Evolutionary conservation across 2,797 vertebrate species (phyloP), one percentile per base, ranked within the genome.

Genomic region (Tangara arthus): DNA sequence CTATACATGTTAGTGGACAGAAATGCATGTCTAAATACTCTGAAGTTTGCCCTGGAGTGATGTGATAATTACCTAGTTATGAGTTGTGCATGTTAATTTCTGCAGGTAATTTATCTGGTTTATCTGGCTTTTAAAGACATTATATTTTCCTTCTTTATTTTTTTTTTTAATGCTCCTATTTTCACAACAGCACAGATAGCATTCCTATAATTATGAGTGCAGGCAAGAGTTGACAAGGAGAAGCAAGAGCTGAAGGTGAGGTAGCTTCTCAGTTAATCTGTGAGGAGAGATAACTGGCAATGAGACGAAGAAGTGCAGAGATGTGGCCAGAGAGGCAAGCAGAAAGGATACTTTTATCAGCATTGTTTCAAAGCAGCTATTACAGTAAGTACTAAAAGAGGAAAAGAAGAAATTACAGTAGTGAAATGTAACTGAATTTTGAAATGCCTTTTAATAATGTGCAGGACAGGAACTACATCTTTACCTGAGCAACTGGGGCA

Each of bases 71-170:
- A 91, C 3, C 22, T 59, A 44, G 56, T 57, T 95, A 79, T 80
- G 87, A 87, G 69, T 37, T 42, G 56, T 82, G 60, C 76, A 42
- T 82, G 73, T 92, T 90, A 86, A 85, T 81, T 83, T 95, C 87
- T 93, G 66, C 50, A 94, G 85, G 59, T 73, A 30, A 94, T 71
- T 94, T 89, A 92, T 96, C 92, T 95, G 64, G 60, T 91, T 94
- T 93, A 89, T 94, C 91, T 77, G 47, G 32, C 93, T 95, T 91
- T 94, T 79, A 90, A 87, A 93, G 42, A 37, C 20, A 16, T 49
- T 44, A 5, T 90, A 52, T 78, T 95, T 93, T 81, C 80, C 55
- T 84, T 76, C 27, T 82, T 80, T 92, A 24, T 76, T 64, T 63
- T 70, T 63, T 70, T 55, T 87, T 93, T 76, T 32, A 57, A 65